Evolutionary conservation across 2,888 invertebrate genomes (phyloP).

Genomic region (Cryptocephalus primarius): DNA sequence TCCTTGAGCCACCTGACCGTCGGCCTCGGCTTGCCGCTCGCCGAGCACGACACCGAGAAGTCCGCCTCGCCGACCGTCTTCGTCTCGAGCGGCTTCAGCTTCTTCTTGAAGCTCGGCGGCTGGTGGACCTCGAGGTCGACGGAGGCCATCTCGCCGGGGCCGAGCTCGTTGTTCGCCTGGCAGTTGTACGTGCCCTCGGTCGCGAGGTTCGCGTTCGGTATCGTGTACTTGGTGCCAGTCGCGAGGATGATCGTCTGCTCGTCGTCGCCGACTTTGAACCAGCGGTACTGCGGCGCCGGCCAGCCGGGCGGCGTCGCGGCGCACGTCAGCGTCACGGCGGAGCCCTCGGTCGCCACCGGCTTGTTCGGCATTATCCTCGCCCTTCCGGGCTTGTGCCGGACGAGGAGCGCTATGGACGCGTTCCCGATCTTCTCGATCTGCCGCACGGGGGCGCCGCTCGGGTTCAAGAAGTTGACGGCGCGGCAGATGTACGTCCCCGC

Average conservation of each 20-base stretch:
- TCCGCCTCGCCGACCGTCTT: conserved; percentile 63
- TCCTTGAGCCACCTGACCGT: conserved; percentile 79
- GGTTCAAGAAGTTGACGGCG: conserved; percentile 74
- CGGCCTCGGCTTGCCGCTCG: conserved; percentile 81
- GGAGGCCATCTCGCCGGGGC: conserved; percentile 74
- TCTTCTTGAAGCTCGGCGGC: conserved; percentile 73
- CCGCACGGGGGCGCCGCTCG: conserved; percentile 51
- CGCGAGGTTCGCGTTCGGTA: conserved; percentile 72
- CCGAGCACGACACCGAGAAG: conserved; percentile 72
- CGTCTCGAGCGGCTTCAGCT: conserved; percentile 73
- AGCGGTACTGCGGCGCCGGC: conserved; percentile 72
- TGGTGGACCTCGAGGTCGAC: conserved; percentile 80
- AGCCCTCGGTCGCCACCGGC: conserved; percentile 75
- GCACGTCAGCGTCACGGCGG: conserved; percentile 73
- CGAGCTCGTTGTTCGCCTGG: conserved; percentile 81
- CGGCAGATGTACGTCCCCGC: conserved; percentile 84
- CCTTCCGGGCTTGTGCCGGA: conserved; percentile 77
- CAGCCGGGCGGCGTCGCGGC: conserved; percentile 85
- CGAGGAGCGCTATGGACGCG: conserved; percentile 70
- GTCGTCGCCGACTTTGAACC: conserved; percentile 71
- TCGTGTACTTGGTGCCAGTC: conserved; percentile 73
- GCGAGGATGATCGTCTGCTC: conserved; percentile 57
- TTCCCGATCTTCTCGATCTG: conserved; percentile 66
- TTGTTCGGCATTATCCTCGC: conserved; percentile 74
- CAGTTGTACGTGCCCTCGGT: conserved; percentile 86